Base-by-base conservation (phyloP, 2,888 invertebrate genomes). In the Ectemnius continuus region DNA sequence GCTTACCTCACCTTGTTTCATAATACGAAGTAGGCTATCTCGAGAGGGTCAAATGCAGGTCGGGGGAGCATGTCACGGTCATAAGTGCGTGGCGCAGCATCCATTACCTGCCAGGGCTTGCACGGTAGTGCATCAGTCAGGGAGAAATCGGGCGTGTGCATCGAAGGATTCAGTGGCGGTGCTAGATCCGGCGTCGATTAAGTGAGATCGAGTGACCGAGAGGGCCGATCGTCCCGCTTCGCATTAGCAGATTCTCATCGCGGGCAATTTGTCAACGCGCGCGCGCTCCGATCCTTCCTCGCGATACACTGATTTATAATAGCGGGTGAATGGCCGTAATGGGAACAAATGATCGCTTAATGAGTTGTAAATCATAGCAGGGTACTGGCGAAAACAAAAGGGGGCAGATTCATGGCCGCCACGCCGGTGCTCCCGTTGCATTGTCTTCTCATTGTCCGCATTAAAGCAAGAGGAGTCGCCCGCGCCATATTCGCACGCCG, bases 221-320 rank as follows among this genome's bases (percentile, higher is more conserved):
- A 48, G 13, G 48, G 48, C 46, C 61, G 66, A 61, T 67, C 58
- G 56, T 48, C 23, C 48, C 36, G 36, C 36, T 36, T 36, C 36
- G 16, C 52, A 52, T 52, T 52, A 52, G 14, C 52, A 66, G 81
- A 81, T 81, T 74, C 63, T 61, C 73, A 81, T 81, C 71, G 59
- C 73, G 67, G 61, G 58, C 70, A 77, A 81, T 81, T 81, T 76
- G 82, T 81, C 77, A 81, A 4, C 70, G 23, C 72, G n/a, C n/a
- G 26, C 8, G 59, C 68, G 70, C 58, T 59, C 65, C 70, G 67
- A 75, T 76, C 70, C 70, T 67, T 18, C 61, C 67, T 36, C 63
- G 66, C 67, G 71, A 59, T 67, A 56, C 62, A 16, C 61, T 75
- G 70, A 76, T 76, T 76, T 75, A 75, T 75, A 59, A 61, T 64